Base-by-base conservation (phyloP, 2,888 invertebrate species). In the Ryuthela nishihirai region DNA sequence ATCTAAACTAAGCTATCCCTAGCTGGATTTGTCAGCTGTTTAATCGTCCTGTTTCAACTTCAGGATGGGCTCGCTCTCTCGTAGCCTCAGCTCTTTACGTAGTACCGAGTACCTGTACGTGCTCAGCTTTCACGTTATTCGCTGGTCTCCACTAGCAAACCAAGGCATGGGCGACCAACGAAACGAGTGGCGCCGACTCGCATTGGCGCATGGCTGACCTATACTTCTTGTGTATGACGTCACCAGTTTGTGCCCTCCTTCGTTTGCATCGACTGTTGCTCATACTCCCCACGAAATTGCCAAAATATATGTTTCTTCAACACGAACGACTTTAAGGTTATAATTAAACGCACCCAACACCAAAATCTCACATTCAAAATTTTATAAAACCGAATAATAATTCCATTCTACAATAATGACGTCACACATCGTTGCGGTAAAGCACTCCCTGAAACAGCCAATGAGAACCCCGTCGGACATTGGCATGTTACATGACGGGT, bases 401-500 rank as follows among this genome's bases (percentile, higher is more conserved):
- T 50, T 50, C 50, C 32, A 56, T 56, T 56, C 50, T 41, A 56
- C 50, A 29, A 46, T 50, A 32, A 46, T 67, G 66, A 72, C 69
- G 70, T 71, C 69, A 69, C 58, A 21, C 64, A 69, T 71, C 70
- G 71, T 72, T 70, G 72, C 72, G 70, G 72, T 68, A 72, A 69
- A 67, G 67, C 64, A 53, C 67, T 67, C 72, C 73, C 61, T 74
- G 72, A 50, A 65, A 58, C 64, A 63, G 64, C 66, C 69, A 68
- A 68, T 71, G 72, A 67, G 70, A 71, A 69, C 73, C 74, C 74
- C 74, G 70, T 70, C 68, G 69, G 67, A 67, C 70, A 70, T 70
- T 72, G 72, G 73, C 72, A 72, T 72, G 72, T 72, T 72, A 73
- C 75, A 75, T 75, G 76, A 75, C 74, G 75, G 72, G 77, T 77